phyloP scores from a whole-genome alignment of 2,797 vertebrate species.

The Myiothlypis chrysogaster region DNA sequence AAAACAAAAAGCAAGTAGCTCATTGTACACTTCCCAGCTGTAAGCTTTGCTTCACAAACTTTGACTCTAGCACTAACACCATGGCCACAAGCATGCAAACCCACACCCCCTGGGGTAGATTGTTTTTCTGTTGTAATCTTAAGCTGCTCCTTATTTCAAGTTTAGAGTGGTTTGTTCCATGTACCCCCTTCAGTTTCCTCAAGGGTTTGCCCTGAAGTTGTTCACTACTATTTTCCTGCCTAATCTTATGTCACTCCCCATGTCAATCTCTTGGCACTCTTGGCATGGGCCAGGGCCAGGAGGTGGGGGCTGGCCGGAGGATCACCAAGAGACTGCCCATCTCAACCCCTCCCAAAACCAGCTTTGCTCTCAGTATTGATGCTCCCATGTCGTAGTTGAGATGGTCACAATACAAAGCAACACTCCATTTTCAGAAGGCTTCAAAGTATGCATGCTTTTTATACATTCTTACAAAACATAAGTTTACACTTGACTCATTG shows the following conservation, averaged over 20 bases:
- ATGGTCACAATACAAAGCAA: background rate
- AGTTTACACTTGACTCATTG: background rate
- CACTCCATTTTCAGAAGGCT: background rate
- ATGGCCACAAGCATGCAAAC: accelerated
- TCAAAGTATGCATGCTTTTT: background rate
- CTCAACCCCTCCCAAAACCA: background rate
- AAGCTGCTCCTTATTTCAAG: too few species aligned
- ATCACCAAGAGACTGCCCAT: too few species aligned
- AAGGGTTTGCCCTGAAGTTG: too few species aligned
- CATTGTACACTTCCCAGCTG: background rate
- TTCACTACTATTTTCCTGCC: too few species aligned
- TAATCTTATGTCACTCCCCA: too few species aligned
- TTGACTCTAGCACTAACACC: accelerated
- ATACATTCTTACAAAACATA: background rate
- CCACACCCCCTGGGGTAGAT: too few species aligned
- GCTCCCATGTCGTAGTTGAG: background rate
- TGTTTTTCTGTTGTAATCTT: too few species aligned
- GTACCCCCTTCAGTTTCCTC: too few species aligned
- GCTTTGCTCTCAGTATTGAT: accelerated
- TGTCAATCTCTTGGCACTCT: too few species aligned
- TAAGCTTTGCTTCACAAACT: background rate
- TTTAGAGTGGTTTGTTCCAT: too few species aligned
- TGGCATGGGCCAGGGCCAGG: too few species aligned
- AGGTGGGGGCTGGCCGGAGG: too few species aligned
- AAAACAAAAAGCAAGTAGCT: background rate